Evolutionary conservation across 2,797 vertebrate species (phyloP).

Genomic region (Agapornis canus): DNA sequence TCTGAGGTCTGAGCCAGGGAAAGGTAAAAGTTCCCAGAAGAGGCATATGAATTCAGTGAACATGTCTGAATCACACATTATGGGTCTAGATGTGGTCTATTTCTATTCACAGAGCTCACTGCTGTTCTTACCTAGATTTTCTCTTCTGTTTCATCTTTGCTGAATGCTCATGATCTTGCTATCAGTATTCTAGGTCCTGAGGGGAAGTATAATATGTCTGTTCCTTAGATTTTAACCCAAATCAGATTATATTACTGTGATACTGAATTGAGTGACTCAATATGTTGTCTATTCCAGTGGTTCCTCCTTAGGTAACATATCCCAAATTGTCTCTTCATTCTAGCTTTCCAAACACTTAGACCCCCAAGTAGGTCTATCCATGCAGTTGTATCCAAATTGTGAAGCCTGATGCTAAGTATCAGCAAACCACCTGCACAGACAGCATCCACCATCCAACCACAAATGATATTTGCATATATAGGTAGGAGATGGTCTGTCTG

Average conservation of each 20-base stretch:
- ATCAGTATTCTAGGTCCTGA: not conserved
- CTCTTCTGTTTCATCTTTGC: not conserved
- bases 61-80: not conserved
- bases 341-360: not conserved
- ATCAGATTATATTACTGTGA: not conserved
- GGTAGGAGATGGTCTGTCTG: not conserved
- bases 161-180: not conserved
- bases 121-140: not conserved
- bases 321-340: not conserved
- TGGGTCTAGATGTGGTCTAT: not conserved
- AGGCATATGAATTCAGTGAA: not conserved
- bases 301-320: not conserved
- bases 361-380: not conserved
- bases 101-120: not conserved
- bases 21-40: not conserved
- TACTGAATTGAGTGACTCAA: not conserved
- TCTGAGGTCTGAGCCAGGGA: not conserved
- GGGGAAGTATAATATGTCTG: not conserved
- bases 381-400: not conserved
- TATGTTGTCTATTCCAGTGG: not conserved
- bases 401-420: not conserved
- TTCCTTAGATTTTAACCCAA: slow-evolving; percentile 29
- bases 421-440: not conserved
- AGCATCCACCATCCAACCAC: not conserved
- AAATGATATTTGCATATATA: not conserved